phyloP scores from a whole-genome alignment of 64 coral and sea anemone species.

The Actinia equina region DNA sequence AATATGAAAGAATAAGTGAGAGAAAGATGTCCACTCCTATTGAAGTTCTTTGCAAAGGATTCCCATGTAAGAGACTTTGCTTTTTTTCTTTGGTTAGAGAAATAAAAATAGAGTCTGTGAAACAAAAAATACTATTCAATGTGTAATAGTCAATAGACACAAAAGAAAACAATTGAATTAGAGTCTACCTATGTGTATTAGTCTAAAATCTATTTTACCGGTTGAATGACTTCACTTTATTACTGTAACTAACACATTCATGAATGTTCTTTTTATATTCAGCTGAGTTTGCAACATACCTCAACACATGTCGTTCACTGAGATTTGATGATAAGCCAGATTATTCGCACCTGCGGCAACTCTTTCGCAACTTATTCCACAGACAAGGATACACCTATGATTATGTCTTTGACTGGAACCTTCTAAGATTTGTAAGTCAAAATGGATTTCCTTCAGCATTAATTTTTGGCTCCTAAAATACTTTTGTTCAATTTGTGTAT shows the following conservation, averaged over 20 bases:
- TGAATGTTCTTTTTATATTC: conserved; percentile 8
- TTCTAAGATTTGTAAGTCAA: conserved; percentile 96
- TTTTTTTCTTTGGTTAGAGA: too few species aligned
- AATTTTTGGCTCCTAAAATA: background rate
- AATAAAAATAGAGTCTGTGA: too few species aligned
- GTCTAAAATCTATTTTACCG: too few species aligned
- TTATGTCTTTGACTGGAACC: conserved; percentile 99
- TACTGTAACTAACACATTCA: background rate
- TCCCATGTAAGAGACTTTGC: conserved; percentile 71
- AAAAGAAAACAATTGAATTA: too few species aligned
- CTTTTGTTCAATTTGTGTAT: too few species aligned
- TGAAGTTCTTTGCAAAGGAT: conserved; percentile 98
- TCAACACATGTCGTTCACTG: conserved; percentile 95
- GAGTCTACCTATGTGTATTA: too few species aligned
- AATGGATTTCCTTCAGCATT: background rate
- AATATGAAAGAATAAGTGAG: conserved; percentile 99
- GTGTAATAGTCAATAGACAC: too few species aligned
- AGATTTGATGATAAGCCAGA: conserved; percentile 99
- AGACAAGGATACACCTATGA: conserved; percentile 97
- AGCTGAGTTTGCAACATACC: conserved; percentile 98
- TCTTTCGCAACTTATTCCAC: conserved; percentile 96
- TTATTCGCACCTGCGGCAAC: conserved; percentile 90
- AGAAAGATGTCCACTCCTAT: conserved; percentile 99
- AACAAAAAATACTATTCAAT: too few species aligned
- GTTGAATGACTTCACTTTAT: too few species aligned